Evolutionary conservation across 1,140 invertebrate genomes (phyloP).

Genomic region (Drosophila pallidifrons): DNA sequence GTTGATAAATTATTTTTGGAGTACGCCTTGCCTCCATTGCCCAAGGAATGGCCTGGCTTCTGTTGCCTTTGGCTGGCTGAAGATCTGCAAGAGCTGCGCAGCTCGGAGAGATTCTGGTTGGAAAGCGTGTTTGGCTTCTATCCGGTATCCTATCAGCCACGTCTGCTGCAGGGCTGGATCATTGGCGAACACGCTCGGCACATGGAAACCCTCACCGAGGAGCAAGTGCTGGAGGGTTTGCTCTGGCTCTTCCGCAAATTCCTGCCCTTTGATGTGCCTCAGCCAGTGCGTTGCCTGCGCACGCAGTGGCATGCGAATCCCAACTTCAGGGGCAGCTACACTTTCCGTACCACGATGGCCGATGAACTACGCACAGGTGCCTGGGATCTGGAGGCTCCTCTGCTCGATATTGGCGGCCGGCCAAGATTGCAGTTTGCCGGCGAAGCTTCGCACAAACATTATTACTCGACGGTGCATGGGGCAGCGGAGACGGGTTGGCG

Average conservation of each 20-base stretch:
- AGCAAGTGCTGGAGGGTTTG: constrained; percentile 85
- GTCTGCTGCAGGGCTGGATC: constrained; percentile 89
- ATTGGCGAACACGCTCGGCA: constrained; percentile 86
- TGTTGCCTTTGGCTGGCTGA: constrained; percentile 86
- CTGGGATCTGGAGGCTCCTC: constrained; percentile 86
- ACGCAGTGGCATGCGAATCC: constrained; percentile 89
- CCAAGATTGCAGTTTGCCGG: constrained; percentile 90
- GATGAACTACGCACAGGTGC: constrained; percentile 86
- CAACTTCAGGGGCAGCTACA: constrained; percentile 89
- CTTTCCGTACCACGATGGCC: constrained; percentile 87
- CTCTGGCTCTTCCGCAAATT: constrained; percentile 85
- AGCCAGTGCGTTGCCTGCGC: constrained; percentile 67
- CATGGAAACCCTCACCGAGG: constrained; percentile 86
- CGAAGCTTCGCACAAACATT: constrained; percentile 89
- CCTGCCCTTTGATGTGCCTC: constrained; percentile 59
- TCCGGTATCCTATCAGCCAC: constrained; percentile 88
- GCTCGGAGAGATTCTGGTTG: constrained; percentile 86
- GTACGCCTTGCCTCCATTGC: constrained; percentile 89
- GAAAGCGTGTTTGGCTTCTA: constrained; percentile 89
- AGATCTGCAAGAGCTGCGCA: constrained; percentile 79
- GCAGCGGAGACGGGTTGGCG: constrained; percentile 91
- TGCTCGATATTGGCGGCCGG: constrained; percentile 85
- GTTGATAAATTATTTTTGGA: constrained; percentile 92
- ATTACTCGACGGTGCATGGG: constrained; percentile 92
- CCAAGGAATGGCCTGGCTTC: constrained; percentile 85